phyloP scores from a whole-genome alignment of 2,797 vertebrate genomes.

The Rhinella marina region DNA sequence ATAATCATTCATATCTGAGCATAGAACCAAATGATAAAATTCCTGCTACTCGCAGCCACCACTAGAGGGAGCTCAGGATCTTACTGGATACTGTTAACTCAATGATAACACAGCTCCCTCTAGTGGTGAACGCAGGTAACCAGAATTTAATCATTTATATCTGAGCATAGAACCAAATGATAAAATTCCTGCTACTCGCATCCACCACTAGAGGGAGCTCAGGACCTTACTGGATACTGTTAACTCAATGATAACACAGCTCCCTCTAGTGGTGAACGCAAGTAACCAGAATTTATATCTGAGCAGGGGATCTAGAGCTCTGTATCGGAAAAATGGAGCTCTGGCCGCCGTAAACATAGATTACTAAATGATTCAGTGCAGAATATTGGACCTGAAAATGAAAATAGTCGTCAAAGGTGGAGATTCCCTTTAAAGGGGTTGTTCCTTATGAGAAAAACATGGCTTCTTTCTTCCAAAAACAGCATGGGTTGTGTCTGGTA shows the following conservation, averaged over 20 bases:
- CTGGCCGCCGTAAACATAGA: too few relatives aligned
- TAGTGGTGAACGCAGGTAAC: neutral
- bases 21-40: neutral
- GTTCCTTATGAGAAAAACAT: too few relatives aligned
- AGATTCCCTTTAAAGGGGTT: too few relatives aligned
- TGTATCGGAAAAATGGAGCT: too few relatives aligned
- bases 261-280: neutral
- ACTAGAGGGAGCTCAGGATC: neutral
- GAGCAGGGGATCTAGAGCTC: neutral
- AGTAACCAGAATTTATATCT: neutral
- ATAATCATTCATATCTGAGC: too few relatives aligned
- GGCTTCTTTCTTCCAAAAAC: too few relatives aligned
- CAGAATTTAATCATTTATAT: neutral
- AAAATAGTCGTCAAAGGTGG: too few relatives aligned
- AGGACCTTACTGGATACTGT: neutral
- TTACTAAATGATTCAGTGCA: too few relatives aligned
- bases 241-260: neutral
- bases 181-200: neutral
- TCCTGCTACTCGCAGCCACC: neutral
- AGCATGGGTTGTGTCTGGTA: too few relatives aligned
- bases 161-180: neutral
- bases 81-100: neutral
- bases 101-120: neutral
- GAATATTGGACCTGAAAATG: too few relatives aligned
- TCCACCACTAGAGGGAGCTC: conserved; percentile 1